Evolutionary conservation across 2,113 vertebrate genomes (phyloP).

Genomic region (Hydropotes inermis): DNA sequence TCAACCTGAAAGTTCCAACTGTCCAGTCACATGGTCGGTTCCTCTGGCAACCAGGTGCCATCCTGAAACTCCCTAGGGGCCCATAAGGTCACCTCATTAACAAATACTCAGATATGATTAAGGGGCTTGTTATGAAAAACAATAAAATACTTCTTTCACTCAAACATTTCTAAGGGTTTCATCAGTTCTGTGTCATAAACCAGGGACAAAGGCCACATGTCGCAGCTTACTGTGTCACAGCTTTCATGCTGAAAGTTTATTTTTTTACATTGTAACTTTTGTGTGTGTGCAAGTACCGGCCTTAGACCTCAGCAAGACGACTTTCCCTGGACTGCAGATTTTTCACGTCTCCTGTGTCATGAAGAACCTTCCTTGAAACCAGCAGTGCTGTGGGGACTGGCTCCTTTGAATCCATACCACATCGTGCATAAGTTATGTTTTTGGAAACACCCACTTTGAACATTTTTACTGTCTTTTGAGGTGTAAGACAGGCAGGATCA

Average conservation of each 20-base stretch:
- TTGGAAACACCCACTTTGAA: not conserved
- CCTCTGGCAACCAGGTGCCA: not conserved
- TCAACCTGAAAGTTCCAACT: not conserved
- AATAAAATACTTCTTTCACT: not conserved
- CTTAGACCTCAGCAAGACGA: not conserved
- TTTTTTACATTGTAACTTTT: not conserved
- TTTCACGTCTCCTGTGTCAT: not conserved
- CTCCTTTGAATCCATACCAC: not conserved
- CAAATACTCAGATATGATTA: not conserved
- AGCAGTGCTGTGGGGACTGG: not conserved
- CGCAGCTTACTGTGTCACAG: not conserved
- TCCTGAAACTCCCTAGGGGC: not conserved
- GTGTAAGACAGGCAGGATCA: not conserved
- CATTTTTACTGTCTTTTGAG: not conserved
- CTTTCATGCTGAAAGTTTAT: not conserved
- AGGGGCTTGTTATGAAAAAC: not conserved
- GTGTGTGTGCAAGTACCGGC: not conserved
- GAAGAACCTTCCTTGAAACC: not conserved
- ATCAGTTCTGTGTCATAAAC: not conserved
- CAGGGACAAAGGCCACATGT: not conserved
- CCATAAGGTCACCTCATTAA: not conserved
- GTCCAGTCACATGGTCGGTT: not conserved
- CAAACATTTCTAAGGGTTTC: not conserved
- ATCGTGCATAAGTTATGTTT: not conserved
- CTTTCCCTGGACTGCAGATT: not conserved